These are phyloP conservation scores for Fukomys damarensis DNA, from an alignment of 2,113 vertebrate species.

Conservation along the genomic window DNA sequence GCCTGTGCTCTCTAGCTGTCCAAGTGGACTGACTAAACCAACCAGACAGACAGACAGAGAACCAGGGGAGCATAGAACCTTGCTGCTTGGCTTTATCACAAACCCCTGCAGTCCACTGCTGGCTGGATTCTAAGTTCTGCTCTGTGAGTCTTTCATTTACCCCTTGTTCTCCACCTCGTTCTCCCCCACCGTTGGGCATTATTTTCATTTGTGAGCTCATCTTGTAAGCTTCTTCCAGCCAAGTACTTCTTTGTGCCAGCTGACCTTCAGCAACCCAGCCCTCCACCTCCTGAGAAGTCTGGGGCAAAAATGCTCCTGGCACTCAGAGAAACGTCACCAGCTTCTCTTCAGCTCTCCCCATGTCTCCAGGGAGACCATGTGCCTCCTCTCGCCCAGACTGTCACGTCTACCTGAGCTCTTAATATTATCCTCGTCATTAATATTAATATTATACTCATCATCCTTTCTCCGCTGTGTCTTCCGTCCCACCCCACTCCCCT, in stretches of 20 bases:
- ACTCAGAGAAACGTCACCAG: not conserved
- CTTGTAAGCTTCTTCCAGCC: not conserved
- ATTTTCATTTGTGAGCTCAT: not conserved
- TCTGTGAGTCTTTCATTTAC: not conserved
- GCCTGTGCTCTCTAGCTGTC: not conserved
- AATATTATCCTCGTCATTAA: not conserved
- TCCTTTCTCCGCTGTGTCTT: not conserved
- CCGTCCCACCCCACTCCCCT: not conserved
- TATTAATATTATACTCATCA: no score
- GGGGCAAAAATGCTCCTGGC: not conserved
- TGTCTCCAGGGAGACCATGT: not conserved
- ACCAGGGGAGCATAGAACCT: not conserved
- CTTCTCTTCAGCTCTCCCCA: not conserved
- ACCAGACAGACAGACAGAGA: not conserved
- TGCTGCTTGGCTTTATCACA: not conserved
- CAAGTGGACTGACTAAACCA: not conserved
- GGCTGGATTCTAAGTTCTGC: not conserved
- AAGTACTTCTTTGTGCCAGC: not conserved
- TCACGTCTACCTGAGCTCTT: not conserved
- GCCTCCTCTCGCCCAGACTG: not conserved
- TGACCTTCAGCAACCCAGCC: not conserved
- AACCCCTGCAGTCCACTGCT: not conserved
- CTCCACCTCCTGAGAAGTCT: not conserved
- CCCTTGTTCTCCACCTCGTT: not conserved
- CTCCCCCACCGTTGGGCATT: not conserved